Evolutionary conservation across 2,797 vertebrate species (phyloP).

Genomic region (Sparidentex hasta): DNA sequence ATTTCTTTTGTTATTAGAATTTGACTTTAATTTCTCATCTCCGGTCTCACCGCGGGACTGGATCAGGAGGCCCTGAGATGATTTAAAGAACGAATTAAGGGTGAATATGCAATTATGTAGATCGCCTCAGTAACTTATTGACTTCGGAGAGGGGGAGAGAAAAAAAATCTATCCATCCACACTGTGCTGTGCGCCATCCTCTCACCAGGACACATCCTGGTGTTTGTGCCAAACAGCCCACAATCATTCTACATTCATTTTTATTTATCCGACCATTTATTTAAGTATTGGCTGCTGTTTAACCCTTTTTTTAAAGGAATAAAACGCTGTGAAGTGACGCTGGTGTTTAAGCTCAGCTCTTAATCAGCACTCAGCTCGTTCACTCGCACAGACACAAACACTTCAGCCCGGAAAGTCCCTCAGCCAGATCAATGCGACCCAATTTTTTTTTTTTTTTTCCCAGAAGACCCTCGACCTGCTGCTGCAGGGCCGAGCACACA

Average conservation of each 20-base stretch:
- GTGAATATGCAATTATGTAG: slow-evolving; percentile 56
- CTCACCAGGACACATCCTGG: background rate
- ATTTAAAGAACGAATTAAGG: slow-evolving; percentile 24
- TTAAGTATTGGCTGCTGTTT: background rate
- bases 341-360: slow-evolving; percentile 61
- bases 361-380: slow-evolving; percentile 76
- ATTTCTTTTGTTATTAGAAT: background rate
- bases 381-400: slow-evolving; percentile 56
- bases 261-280: background rate
- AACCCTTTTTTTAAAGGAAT: slow-evolving; percentile 37
- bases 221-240: background rate
- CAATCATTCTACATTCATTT: background rate
- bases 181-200: slow-evolving; percentile 6
- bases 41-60: no score
- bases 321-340: slow-evolving; percentile 68
- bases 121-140: slow-evolving; percentile 54
- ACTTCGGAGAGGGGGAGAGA: slow-evolving; percentile 7
- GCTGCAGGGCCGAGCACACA: slow-evolving; percentile 27
- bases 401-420: slow-evolving; percentile 74
- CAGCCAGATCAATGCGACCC: slow-evolving; percentile 76
- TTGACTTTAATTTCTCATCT: background rate
- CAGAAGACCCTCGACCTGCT: slow-evolving; percentile 70
- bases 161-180: slow-evolving; percentile 16
- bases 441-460: slow-evolving; percentile 31
- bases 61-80: background rate